Conservation (phyloP, 2,797 vertebrate species). For the Pipistrellus pygmaeus region DNA sequence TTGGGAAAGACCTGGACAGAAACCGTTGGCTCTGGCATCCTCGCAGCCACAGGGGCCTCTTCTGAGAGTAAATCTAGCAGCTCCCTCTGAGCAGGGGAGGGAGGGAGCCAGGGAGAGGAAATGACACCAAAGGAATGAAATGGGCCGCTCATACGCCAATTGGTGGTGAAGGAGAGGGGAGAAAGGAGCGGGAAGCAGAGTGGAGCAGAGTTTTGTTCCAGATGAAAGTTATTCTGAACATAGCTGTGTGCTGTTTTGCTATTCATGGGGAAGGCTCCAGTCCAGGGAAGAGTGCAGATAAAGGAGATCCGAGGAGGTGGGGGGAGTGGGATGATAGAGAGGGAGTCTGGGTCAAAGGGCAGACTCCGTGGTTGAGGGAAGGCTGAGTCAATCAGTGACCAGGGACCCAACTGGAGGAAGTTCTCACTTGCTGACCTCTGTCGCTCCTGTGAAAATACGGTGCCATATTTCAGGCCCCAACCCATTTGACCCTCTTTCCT, state of each 20-base stretch:
- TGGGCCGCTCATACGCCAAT: fast-evolving
- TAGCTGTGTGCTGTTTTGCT: neutral
- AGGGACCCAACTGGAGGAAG: neutral
- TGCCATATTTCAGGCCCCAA: neutral
- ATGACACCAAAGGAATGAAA: neutral
- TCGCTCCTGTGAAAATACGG: neutral
- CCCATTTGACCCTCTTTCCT: neutral
- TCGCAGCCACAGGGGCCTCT: fast-evolving
- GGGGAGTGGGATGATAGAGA: neutral
- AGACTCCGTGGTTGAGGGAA: neutral
- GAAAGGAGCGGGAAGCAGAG: neutral
- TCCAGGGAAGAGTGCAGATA: neutral
- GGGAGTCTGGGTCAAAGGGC: neutral
- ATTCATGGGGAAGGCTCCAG: neutral
- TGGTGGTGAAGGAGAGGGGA: neutral
- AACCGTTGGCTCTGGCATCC: fast-evolving
- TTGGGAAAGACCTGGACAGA: neutral
- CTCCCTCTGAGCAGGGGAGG: neutral
- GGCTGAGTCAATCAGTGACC: neutral
- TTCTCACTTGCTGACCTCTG: neutral
- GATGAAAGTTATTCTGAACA: neutral
- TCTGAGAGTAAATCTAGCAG: neutral
- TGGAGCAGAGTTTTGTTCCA: neutral
- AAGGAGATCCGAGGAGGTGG: neutral
- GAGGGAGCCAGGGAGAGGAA: neutral